Evolutionary conservation across 2,888 invertebrate genomes (phyloP), one percentile per base, ranked within the genome.

Genomic region (Carabus problematicus): DNA sequence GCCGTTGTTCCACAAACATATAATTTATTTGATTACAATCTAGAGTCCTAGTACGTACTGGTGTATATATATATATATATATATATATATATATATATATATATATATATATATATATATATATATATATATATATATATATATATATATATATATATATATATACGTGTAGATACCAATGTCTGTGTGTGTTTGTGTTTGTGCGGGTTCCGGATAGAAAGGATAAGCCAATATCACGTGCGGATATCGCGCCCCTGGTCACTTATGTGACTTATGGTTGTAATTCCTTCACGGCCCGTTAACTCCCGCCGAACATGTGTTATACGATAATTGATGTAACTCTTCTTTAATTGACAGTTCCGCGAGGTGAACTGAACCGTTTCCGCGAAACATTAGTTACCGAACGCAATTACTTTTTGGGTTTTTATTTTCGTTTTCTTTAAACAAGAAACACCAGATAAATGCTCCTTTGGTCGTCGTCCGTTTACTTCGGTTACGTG

Each of bases 331-430:
- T 67, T 67, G 67, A 67, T 67, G 67, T 67, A 67, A 59, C 49
- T 67, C 67, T 60, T 67, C 67, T 67, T 67, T 67, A 67, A 67
- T 67, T 67, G 67, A 67, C 67, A 67, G 59, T 8, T n/a, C 49
- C 67, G 43, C 67, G 60, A 67, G 29, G 29, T 56, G 67, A 39
- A 60, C 52, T 52, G 49, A 42, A 67, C 29, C 67, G 60, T 59
- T 54, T 45, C 42, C n/a, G 18, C 43, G 64, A 43, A 55, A 64
- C 64, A 64, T 64, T 64, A 55, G 64, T 64, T 64, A 55, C 64
- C 42, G 29, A 12, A 64, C 64, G 55, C 64, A 64, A 64, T 64
- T 64, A 64, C 64, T 55, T 64, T 43, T 42, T 18, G 54, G 18
- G 43, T 63, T 63, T 63, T 63, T 61, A 61, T n/a, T n/a, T n/a